These are phyloP conservation scores for Corythoichthys intestinalis DNA, from an alignment of 2,113 vertebrate species.

Conservation along the genomic window DNA sequence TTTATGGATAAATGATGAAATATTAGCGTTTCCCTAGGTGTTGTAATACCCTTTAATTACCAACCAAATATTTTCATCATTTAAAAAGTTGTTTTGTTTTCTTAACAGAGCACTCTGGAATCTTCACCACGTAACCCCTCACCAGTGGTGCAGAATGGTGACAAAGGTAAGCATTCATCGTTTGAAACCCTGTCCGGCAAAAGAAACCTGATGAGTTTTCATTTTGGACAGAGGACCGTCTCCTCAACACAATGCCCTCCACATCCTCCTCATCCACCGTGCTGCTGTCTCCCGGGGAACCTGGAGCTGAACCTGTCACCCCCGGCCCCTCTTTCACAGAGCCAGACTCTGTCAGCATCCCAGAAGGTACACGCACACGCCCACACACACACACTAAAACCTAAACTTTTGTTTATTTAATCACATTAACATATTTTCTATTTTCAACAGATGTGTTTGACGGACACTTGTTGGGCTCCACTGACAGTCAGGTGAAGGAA, in stretches of 20 bases:
- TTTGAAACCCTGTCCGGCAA: too few species aligned
- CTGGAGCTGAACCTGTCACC: slow-evolving; percentile 65
- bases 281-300: slow-evolving; percentile 82
- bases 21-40: too few species aligned
- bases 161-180: slow-evolving; percentile 79
- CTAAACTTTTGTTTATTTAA: background rate
- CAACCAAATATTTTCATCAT: background rate
- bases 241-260: slow-evolving; percentile 80
- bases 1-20: too few species aligned
- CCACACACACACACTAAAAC: background rate
- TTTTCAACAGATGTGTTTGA: slow-evolving; percentile 88
- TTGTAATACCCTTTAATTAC: background rate
- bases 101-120: slow-evolving; percentile 79
- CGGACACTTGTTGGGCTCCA: slow-evolving; percentile 86
- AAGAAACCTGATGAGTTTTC: background rate
- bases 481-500: slow-evolving; percentile 95
- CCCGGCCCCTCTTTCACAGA: slow-evolving; percentile 72
- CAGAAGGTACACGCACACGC: slow-evolving; percentile 76
- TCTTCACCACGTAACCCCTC: slow-evolving; percentile 91
- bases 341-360: slow-evolving; percentile 82
- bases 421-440: background rate
- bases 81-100: background rate
- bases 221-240: slow-evolving; percentile 84
- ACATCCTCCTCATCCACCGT: slow-evolving; percentile 67
- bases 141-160: slow-evolving; percentile 87